Percentiles rank a stretch among this genome's conserved stretches.
Conservation (phyloP, 1,140 invertebrate species). For the Laupala kohalensis region DNA sequence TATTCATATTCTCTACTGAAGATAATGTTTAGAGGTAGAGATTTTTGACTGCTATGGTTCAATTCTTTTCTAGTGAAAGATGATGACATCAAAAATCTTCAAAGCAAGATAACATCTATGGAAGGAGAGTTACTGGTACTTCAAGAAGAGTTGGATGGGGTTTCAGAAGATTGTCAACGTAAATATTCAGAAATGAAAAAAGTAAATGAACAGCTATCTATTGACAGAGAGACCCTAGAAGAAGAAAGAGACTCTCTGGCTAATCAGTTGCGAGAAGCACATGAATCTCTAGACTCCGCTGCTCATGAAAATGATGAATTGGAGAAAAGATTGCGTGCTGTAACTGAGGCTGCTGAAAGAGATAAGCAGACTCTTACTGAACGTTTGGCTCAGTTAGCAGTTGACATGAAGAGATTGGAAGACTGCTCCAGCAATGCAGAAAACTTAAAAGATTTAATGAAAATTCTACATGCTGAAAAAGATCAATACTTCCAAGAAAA, state of each 20-base stretch:
- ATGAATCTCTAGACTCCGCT: neutral
- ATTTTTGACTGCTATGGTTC: neutral
- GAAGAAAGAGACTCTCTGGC: neutral
- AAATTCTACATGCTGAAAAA: neutral
- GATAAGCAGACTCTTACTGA: neutral
- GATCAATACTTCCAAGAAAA: neutral
- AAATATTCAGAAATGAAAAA: slow-evolving; percentile 20
- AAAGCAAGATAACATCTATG: slow-evolving; percentile 8
- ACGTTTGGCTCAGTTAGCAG: neutral
- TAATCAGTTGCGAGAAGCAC: neutral
- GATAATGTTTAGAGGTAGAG: no score
- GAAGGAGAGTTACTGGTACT: neutral
- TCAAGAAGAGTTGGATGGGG: slow-evolving; percentile 13
- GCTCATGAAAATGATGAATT: neutral
- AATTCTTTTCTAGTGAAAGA: neutral
- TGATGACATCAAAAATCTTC: slow-evolving; percentile 13
- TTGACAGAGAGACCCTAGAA: neutral
- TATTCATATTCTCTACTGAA: no score
- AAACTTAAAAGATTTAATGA: neutral
- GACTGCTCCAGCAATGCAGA: neutral
- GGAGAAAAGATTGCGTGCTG: neutral
- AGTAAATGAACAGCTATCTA: neutral
- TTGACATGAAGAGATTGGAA: neutral
- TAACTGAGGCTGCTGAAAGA: neutral
- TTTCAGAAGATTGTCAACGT: slow-evolving; percentile 10